phyloP scores from a whole-genome alignment of 2,888 invertebrate species.

The Autographa gamma region DNA sequence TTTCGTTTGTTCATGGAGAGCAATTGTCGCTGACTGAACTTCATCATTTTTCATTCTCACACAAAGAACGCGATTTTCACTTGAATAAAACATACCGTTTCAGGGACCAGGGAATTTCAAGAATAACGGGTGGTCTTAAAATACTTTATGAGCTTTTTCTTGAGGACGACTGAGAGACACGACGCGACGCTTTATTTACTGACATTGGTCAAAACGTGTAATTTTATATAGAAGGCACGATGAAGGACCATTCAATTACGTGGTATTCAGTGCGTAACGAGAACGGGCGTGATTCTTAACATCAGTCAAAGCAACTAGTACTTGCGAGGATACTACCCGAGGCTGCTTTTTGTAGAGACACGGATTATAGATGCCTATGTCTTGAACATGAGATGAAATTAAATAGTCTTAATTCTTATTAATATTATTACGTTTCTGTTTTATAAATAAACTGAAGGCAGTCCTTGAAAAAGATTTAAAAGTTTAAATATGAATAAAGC shows the following conservation, averaged over 20 bases:
- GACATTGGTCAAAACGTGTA: conserved; percentile 67
- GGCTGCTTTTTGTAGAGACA: conserved; percentile 32
- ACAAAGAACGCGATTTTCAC: conserved; percentile 58
- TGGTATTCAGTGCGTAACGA: conserved; percentile 77
- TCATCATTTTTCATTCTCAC: conserved; percentile 63
- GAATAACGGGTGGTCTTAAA: conserved; percentile 33
- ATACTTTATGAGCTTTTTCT: conserved; percentile 33
- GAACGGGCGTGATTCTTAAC: conserved; percentile 64
- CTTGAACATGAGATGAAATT: neutral
- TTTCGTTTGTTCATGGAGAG: conserved; percentile 38
- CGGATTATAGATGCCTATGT: neutral
- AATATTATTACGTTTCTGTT: too few species aligned
- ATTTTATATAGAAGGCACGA: conserved; percentile 69
- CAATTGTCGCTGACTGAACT: conserved; percentile 46
- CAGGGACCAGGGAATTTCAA: conserved; percentile 46
- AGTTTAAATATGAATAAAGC: too few species aligned
- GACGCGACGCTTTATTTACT: conserved; percentile 51
- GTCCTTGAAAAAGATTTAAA: too few species aligned
- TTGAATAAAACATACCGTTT: conserved; percentile 68
- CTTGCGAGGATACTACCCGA: conserved; percentile 31
- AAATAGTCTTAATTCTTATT: neutral
- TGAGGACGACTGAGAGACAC: conserved; percentile 37
- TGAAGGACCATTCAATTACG: conserved; percentile 76
- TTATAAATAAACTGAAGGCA: too few species aligned
- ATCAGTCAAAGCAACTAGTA: conserved; percentile 62